phyloP scores from a whole-genome alignment of 2,888 invertebrate genomes.

The Oxyteleia sp. region DNA sequence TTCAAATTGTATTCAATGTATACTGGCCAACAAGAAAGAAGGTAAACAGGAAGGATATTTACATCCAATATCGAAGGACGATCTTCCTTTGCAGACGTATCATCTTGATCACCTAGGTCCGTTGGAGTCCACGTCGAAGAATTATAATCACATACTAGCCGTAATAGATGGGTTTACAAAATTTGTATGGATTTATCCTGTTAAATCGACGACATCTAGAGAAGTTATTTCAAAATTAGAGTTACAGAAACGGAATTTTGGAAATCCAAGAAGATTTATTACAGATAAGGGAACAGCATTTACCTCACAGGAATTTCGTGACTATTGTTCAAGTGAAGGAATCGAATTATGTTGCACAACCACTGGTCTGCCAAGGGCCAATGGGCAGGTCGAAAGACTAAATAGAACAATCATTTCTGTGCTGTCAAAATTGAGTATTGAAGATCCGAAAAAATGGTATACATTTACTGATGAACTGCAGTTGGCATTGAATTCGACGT shows the following conservation, averaged over 20 bases:
- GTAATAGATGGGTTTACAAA: conserved; percentile 42
- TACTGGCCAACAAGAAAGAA: conserved; percentile 22
- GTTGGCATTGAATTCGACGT: conserved; percentile 36
- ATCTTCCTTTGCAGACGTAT: conserved; percentile 35
- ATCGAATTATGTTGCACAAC: conserved; percentile 27
- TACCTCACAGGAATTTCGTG: conserved; percentile 31
- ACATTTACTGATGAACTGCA: conserved; percentile 27
- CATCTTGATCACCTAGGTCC: conserved; percentile 47
- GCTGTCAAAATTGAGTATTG: conserved; percentile 25
- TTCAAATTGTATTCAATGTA: background rate
- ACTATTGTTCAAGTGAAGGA: conserved; percentile 27
- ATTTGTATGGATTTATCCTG: conserved; percentile 54
- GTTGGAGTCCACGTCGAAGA: conserved; percentile 35
- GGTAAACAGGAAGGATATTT: conserved; percentile 59
- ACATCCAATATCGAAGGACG: conserved; percentile 52
- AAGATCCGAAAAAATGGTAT: conserved; percentile 48
- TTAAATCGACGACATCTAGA: conserved; percentile 24
- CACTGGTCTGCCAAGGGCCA: conserved; percentile 37
- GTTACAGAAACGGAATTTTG: conserved; percentile 28
- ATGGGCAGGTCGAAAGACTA: conserved; percentile 52
- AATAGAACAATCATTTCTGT: conserved; percentile 41
- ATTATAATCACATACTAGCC: conserved; percentile 33
- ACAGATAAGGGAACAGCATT: conserved; percentile 39
- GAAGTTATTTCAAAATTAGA: conserved; percentile 41
- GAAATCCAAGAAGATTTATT: conserved; percentile 34